Percentiles rank a stretch among this genome's conserved stretches.
phyloP scores from a whole-genome alignment of 2,888 invertebrate genomes.

The Machimus atricapillus region DNA sequence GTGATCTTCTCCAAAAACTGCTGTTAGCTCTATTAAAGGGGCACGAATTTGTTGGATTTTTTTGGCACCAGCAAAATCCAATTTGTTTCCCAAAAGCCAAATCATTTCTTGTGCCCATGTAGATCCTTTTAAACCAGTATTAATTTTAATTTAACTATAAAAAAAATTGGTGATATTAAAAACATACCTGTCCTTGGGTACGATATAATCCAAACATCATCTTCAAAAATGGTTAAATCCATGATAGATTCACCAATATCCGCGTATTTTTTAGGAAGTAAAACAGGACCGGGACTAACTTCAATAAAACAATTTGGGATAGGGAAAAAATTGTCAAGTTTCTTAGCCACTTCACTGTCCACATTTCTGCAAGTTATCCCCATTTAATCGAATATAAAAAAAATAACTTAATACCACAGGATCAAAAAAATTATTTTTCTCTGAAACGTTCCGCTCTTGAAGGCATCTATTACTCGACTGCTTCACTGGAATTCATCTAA shows the following conservation, averaged over 20 bases:
- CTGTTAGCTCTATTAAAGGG: conserved; percentile 77
- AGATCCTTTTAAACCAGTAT: conserved; percentile 67
- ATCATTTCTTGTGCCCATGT: conserved; percentile 95
- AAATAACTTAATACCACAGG: neutral
- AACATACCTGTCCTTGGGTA: conserved; percentile 85
- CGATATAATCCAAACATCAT: conserved; percentile 86
- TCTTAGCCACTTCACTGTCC: conserved; percentile 67
- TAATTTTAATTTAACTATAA: neutral
- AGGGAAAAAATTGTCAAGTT: conserved; percentile 73
- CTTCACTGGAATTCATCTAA: neutral
- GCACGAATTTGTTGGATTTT: conserved; percentile 66
- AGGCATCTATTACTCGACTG: neutral
- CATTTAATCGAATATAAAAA: conserved; percentile 48
- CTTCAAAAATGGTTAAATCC: conserved; percentile 74
- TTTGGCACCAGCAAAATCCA: conserved; percentile 79
- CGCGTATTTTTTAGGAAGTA: conserved; percentile 74
- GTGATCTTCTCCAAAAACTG: conserved; percentile 69
- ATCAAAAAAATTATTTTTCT: neutral
- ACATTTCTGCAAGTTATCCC: conserved; percentile 65
- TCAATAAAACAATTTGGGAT: conserved; percentile 74
- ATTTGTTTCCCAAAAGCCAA: conserved; percentile 83
- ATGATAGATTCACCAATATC: conserved; percentile 74
- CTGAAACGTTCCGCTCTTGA: neutral
- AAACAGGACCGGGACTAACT: conserved; percentile 74
- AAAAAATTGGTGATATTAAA: neutral